phyloP scores from a whole-genome alignment of 1,140 invertebrate genomes.

The Marisa cornuarietis region DNA sequence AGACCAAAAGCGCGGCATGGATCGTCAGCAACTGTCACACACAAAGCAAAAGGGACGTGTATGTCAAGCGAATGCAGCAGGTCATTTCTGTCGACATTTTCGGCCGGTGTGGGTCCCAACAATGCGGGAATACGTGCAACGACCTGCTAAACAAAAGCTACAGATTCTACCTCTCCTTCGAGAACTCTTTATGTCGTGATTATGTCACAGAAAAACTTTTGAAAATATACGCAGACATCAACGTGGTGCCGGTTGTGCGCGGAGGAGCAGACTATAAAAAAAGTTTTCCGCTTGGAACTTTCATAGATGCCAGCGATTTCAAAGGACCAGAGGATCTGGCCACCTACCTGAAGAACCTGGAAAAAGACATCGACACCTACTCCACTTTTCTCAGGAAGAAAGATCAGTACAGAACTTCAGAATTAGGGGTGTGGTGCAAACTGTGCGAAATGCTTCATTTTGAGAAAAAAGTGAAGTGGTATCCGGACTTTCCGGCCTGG shows the following conservation, averaged over 20 bases:
- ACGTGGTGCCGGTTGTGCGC: conserved; percentile 67
- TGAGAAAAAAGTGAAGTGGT: too few relatives aligned
- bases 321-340: conserved; percentile 86
- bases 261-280: conserved; percentile 68
- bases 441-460: conserved; percentile 20
- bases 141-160: conserved; percentile 82
- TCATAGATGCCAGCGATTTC: conserved; percentile 95
- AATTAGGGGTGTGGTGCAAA: background rate
- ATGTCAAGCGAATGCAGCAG: conserved; percentile 69
- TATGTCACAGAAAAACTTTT: conserved; percentile 65
- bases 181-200: conserved; percentile 62
- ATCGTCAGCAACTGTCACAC: conserved; percentile 71
- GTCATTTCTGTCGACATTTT: conserved; percentile 76
- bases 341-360: conserved; percentile 78
- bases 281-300: conserved; percentile 75
- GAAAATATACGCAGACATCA: conserved; percentile 44
- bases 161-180: conserved; percentile 73
- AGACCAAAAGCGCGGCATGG: conserved; percentile 65
- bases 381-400: conserved; percentile 28
- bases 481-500: too few relatives aligned
- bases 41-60: conserved; percentile 68
- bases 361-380: conserved; percentile 56
- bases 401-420: conserved; percentile 3
- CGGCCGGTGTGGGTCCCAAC: conserved; percentile 70
- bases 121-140: conserved; percentile 75